phyloP scores from a whole-genome alignment of 2,113 vertebrate genomes.

The Epinephelus lanceolatus region DNA sequence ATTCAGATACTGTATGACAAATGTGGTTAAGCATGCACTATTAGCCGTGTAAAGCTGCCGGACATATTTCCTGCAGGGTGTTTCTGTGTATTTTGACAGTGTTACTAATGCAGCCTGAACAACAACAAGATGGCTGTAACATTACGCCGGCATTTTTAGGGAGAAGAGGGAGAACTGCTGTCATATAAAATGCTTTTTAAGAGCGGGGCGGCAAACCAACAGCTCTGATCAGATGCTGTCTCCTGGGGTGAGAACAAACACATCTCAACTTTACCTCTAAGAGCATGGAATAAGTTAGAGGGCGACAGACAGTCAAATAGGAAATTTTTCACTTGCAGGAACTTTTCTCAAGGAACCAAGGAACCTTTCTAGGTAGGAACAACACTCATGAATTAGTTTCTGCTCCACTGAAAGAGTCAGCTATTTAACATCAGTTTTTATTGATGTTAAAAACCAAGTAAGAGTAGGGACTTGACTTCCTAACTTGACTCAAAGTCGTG shows the following conservation, averaged over 20 bases:
- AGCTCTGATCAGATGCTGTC: slow-evolving; percentile 55
- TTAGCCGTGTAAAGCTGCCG: slow-evolving; percentile 6
- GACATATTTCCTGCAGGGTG: slow-evolving; percentile 4
- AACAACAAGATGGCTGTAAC: slow-evolving; percentile 24
- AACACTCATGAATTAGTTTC: not conserved
- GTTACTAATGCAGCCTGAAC: slow-evolving; percentile 28
- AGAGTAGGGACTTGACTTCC: not conserved
- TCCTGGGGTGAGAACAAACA: slow-evolving; percentile 62
- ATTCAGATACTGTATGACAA: slow-evolving; percentile 1
- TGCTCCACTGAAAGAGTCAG: not conserved
- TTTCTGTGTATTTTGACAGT: slow-evolving; percentile 15
- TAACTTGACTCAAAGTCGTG: not conserved
- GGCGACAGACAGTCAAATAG: not conserved
- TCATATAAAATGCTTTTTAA: slow-evolving; percentile 23
- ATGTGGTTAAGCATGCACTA: slow-evolving; percentile 3
- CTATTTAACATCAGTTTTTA: not conserved
- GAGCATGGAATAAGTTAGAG: not conserved
- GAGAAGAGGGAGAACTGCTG: slow-evolving; percentile 30
- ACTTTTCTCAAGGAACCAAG: not conserved
- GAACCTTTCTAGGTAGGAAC: not conserved
- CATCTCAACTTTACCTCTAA: not conserved
- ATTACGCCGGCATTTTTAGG: slow-evolving; percentile 18
- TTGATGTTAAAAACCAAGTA: not conserved
- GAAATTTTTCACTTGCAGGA: not conserved
- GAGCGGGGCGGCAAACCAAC: slow-evolving; percentile 33